Conservation (phyloP, 2,888 invertebrate genomes). For the Mesorhabditis spiculigera region DNA sequence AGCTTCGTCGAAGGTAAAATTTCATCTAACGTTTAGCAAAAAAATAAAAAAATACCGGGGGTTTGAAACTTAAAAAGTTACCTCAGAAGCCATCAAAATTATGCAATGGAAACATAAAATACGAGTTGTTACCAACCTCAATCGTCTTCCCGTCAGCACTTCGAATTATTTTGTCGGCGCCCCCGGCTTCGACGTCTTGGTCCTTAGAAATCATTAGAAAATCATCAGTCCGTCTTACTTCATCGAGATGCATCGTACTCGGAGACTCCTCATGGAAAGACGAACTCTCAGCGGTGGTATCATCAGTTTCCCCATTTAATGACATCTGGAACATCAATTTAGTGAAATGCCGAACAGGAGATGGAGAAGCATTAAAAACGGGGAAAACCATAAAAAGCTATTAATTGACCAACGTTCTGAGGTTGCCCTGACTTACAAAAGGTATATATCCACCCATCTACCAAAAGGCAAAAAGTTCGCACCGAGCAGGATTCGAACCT, state of each 20-base stretch:
- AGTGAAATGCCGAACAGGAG: too few relatives aligned
- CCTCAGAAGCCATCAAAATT: too few relatives aligned
- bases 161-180: not conserved
- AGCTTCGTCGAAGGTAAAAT: too few relatives aligned
- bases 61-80: too few relatives aligned
- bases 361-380: too few relatives aligned
- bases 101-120: not conserved
- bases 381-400: too few relatives aligned
- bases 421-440: too few relatives aligned
- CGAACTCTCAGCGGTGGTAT: not conserved
- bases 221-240: not conserved
- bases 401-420: too few relatives aligned
- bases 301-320: not conserved
- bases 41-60: too few relatives aligned
- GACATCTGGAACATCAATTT: not conserved
- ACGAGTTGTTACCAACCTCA: not conserved
- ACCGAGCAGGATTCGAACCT: conserved; percentile 42
- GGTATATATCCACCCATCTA: too few relatives aligned
- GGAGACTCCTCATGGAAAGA: not conserved
- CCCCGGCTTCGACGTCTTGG: not conserved
- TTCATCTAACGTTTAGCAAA: too few relatives aligned
- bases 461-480: conserved; percentile 17
- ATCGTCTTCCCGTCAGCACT: conserved; percentile 2
- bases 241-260: not conserved
- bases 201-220: not conserved